phyloP scores from a whole-genome alignment of 2,113 vertebrate genomes.

The Sylvietta virens region DNA sequence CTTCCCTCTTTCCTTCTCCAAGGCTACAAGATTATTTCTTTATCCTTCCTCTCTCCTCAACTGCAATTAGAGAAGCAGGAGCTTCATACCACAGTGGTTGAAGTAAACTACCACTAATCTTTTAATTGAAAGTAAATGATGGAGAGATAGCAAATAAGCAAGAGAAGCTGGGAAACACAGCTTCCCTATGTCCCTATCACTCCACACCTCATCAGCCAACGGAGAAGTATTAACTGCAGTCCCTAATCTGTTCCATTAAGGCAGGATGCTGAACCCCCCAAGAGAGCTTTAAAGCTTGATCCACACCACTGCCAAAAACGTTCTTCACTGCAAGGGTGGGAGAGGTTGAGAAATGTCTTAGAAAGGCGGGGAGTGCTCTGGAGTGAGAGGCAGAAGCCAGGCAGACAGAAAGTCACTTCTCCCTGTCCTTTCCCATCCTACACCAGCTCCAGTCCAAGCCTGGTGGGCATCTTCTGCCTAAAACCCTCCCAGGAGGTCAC shows the following conservation, averaged over 20 bases:
- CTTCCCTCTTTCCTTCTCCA: not conserved
- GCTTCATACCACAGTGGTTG: not conserved
- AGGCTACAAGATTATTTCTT: not conserved
- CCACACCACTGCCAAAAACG: not conserved
- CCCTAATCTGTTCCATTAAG: not conserved
- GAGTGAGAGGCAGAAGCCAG: not conserved
- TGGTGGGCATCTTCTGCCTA: not conserved
- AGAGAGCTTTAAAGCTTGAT: not conserved
- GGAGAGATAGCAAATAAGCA: constrained; percentile 21
- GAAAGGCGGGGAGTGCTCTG: not conserved
- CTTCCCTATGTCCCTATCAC: not conserved
- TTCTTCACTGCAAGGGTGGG: not conserved
- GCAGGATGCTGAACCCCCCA: not conserved
- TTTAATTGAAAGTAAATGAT: constrained; percentile 69
- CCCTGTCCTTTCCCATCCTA: not conserved
- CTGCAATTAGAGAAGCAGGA: constrained; percentile 16
- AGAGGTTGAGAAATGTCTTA: not conserved
- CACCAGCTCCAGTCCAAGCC: not conserved
- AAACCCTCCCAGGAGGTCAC: not conserved
- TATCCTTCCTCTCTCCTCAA: not conserved
- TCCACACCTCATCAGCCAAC: not conserved
- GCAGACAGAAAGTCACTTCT: not conserved
- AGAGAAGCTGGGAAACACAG: not conserved
- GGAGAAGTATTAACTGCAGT: not conserved
- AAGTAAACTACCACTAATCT: constrained; percentile 37